Percentiles rank a stretch among this genome's conserved stretches.
These are phyloP conservation scores for Andrena minutula DNA, from an alignment of 2,888 invertebrate genomes.

Conservation along the genomic window DNA sequence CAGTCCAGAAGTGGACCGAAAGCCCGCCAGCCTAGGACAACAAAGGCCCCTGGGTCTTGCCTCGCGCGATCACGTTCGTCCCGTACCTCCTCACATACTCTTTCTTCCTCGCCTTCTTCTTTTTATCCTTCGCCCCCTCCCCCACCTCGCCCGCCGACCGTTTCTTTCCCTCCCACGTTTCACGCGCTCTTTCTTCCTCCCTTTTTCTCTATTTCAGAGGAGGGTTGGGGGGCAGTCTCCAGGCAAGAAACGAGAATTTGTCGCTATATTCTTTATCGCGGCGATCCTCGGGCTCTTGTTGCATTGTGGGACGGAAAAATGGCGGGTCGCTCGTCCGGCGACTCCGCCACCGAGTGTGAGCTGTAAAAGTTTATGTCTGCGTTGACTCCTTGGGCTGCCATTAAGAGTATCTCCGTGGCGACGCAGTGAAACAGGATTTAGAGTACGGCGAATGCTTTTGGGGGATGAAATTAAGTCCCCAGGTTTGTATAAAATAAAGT, in stretches of 20 bases:
- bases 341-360: not conserved
- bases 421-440: not conserved
- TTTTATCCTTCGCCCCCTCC: slow-evolving; percentile 27
- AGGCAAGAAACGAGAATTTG: slow-evolving; percentile 46
- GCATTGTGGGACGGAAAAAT: not conserved
- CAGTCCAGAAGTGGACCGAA: slow-evolving; percentile 71
- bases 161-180: slow-evolving; percentile 29
- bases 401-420: not conserved
- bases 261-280: slow-evolving; percentile 43
- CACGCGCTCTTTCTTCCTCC: slow-evolving; percentile 1
- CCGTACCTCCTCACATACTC: slow-evolving; percentile 37
- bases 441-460: not conserved
- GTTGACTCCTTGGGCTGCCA: not conserved
- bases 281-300: slow-evolving; percentile 21
- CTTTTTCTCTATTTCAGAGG: slow-evolving; percentile 20
- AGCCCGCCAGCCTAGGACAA: slow-evolving; percentile 74
- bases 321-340: slow-evolving; percentile 1
- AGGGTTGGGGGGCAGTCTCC: slow-evolving; percentile 2
- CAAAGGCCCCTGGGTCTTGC: slow-evolving; percentile 67
- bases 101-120: slow-evolving; percentile 34
- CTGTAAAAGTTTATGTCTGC: not conserved
- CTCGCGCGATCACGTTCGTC: slow-evolving; percentile 58
- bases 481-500: too few relatives aligned
- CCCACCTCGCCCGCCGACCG: not conserved
- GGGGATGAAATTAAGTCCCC: not conserved